phyloP scores from a whole-genome alignment of 1,140 invertebrate species.

The Platyura marginata region DNA sequence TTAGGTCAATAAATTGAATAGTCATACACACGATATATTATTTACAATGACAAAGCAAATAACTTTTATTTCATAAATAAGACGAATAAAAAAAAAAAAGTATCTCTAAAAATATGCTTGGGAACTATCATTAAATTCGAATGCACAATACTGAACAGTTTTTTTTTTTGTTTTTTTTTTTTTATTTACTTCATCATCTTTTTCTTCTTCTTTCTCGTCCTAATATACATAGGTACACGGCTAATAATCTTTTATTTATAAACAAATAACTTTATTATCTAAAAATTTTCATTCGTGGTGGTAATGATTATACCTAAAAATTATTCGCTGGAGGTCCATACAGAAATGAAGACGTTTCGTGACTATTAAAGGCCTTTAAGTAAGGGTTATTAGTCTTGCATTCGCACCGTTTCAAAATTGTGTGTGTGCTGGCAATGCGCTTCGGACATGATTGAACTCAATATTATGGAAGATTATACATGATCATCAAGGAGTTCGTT shows the following conservation, averaged over 20 bases:
- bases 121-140: background rate
- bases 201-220: too few species aligned
- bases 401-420: background rate
- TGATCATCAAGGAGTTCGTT: too few species aligned
- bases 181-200: too few species aligned
- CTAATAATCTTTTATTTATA: background rate
- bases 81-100: background rate
- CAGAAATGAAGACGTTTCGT: constrained; percentile 2
- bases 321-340: background rate
- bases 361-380: constrained; percentile 3
- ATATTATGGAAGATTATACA: too few species aligned
- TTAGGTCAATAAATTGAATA: background rate
- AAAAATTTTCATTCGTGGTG: background rate
- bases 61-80: background rate
- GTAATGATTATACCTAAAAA: background rate
- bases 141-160: too few species aligned
- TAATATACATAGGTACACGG: background rate
- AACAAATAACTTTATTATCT: background rate
- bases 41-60: background rate
- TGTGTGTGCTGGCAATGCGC: too few species aligned
- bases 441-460: too few species aligned
- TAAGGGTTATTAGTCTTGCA: constrained; percentile 1
- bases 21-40: background rate
- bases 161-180: too few species aligned
- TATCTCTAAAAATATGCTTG: background rate